Conservation (phyloP, 2,113 vertebrate species). For the Oryzias javanicus region DNA sequence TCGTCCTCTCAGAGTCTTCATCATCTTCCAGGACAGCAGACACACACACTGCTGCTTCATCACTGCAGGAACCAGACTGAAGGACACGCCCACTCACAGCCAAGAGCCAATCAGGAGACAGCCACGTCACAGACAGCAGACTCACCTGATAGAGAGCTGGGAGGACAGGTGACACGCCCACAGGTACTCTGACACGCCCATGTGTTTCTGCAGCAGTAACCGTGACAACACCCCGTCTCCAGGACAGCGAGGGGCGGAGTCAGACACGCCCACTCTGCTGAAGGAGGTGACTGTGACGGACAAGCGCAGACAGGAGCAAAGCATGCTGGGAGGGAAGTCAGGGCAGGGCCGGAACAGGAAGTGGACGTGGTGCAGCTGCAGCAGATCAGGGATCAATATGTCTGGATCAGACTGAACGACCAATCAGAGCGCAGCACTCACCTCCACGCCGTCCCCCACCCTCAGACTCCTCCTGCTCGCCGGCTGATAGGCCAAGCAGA, state of each 20-base stretch:
- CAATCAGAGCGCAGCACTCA: slow-evolving; percentile 49
- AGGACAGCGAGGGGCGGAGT: slow-evolving; percentile 8
- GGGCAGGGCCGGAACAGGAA: slow-evolving; percentile 78
- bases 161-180: slow-evolving; percentile 74
- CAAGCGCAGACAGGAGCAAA: slow-evolving; percentile 82
- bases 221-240: slow-evolving; percentile 59
- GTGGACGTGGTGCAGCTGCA: slow-evolving; percentile 82
- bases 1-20: slow-evolving; percentile 57
- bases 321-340: slow-evolving; percentile 71
- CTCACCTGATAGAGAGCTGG: slow-evolving; percentile 61
- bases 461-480: slow-evolving; percentile 71
- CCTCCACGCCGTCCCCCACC: slow-evolving; percentile 79
- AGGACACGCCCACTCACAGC: too few species aligned
- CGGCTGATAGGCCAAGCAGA: slow-evolving; percentile 87
- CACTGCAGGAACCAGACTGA: slow-evolving; percentile 58
- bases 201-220: slow-evolving; percentile 79
- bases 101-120: not conserved
- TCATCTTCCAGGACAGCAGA: slow-evolving; percentile 66
- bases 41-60: slow-evolving; percentile 56
- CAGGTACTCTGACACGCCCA: slow-evolving; percentile 76
- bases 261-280: slow-evolving; percentile 66
- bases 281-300: slow-evolving; percentile 76
- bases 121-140: not conserved
- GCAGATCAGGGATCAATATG: not conserved
- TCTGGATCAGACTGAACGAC: not conserved